Conservation (phyloP, 2,113 vertebrate species). For the Myotis lucifugus region DNA sequence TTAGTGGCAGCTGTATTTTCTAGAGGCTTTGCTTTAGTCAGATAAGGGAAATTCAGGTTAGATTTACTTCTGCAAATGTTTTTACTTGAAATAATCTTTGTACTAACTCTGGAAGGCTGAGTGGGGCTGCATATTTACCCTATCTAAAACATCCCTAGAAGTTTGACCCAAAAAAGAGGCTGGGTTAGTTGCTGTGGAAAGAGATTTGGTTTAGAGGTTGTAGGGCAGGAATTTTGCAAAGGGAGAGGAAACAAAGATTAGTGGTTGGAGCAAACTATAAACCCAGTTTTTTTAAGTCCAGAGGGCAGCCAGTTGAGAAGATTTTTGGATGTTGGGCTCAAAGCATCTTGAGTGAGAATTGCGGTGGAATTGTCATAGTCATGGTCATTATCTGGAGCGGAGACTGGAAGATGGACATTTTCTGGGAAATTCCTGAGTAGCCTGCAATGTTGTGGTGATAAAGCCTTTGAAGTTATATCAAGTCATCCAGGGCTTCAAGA, state of each 20-base stretch:
- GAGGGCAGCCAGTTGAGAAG: background rate
- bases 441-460: background rate
- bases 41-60: slow-evolving; percentile 18
- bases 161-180: background rate
- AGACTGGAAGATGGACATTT: background rate
- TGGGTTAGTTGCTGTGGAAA: background rate
- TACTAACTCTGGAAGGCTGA: background rate
- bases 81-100: slow-evolving; percentile 16
- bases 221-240: background rate
- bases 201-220: background rate
- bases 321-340: background rate
- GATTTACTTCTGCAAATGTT: background rate
- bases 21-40: background rate
- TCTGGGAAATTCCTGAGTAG: background rate
- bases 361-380: background rate
- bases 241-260: background rate
- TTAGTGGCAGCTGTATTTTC: background rate
- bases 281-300: background rate
- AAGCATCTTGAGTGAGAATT: background rate
- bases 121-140: background rate
- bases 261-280: background rate
- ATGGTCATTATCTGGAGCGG: background rate
- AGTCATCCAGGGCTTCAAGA: background rate
- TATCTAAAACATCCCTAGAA: background rate
- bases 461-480: background rate